A percentile compares a stretch with the other conserved stretches of the same genome.
These are phyloP conservation scores for Trichonephila clavipes DNA, from an alignment of 1,140 invertebrate genomes.

Conservation along the genomic window DNA sequence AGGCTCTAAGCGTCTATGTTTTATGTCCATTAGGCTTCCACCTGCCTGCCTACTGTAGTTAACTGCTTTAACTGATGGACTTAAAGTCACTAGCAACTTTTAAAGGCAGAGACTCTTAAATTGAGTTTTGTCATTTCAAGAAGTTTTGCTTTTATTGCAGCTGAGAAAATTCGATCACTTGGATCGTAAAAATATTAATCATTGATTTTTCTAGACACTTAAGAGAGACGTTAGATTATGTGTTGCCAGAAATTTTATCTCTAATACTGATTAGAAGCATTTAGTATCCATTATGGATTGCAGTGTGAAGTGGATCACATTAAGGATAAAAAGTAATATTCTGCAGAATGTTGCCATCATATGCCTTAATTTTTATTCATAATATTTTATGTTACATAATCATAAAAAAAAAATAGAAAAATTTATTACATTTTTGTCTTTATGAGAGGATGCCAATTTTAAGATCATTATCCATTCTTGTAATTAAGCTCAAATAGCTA, in stretches of 20 bases:
- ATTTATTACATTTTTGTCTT: too few relatives aligned
- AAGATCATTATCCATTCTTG: too few relatives aligned
- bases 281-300: too few relatives aligned
- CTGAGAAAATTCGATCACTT: background rate
- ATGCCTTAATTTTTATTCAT: too few relatives aligned
- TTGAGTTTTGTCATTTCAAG: background rate
- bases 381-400: too few relatives aligned
- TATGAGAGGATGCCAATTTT: too few relatives aligned
- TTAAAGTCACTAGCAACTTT: background rate
- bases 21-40: background rate
- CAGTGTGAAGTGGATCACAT: too few relatives aligned
- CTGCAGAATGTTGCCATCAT: too few relatives aligned
- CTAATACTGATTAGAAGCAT: too few relatives aligned
- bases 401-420: too few relatives aligned
- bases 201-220: background rate
- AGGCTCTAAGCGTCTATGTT: background rate
- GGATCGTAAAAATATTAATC: background rate
- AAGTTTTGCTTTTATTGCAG: background rate
- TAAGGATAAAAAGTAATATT: too few relatives aligned
- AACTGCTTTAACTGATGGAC: background rate
- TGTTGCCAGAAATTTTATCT: background rate
- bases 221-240: background rate
- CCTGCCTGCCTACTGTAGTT: background rate
- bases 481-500: too few relatives aligned
- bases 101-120: background rate